Conservation (phyloP, 2,888 invertebrate genomes). For the Branchellion lobata region DNA sequence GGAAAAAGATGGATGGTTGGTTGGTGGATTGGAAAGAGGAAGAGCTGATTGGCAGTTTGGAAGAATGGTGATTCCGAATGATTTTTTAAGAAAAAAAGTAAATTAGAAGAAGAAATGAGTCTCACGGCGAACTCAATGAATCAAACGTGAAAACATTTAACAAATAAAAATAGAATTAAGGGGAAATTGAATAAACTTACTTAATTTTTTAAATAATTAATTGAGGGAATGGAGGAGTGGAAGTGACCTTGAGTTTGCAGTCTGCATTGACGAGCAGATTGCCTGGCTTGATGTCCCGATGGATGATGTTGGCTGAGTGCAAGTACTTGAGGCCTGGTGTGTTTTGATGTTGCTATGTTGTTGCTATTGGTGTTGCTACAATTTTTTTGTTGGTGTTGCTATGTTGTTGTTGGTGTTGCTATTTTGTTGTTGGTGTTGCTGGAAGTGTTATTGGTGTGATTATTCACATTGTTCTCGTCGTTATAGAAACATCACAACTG, state of each 20-base stretch:
- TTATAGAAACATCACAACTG: no score
- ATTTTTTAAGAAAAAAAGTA: no score
- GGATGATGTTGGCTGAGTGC: conserved; percentile 94
- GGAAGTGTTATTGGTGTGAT: no score
- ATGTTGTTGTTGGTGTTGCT: no score
- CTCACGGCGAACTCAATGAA: neutral
- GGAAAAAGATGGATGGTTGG: conserved; percentile 1
- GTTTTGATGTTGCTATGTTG: conserved; percentile 34
- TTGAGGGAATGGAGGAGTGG: no score
- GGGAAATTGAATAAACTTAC: no score
- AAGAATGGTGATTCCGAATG: neutral
- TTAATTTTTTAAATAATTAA: no score
- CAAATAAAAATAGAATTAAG: neutral
- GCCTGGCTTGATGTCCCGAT: conserved; percentile 98
- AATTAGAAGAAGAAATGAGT: no score
- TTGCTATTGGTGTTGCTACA: no score
- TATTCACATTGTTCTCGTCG: no score
- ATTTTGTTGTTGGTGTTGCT: no score
- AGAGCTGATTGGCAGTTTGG: neutral
- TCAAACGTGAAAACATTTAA: neutral
- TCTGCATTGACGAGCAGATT: conserved; percentile 98
- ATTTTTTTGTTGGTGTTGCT: no score
- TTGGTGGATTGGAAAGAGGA: neutral
- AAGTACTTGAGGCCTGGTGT: conserved; percentile 91
- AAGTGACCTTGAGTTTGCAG: conserved; percentile 85